Evolutionary conservation across 2,113 vertebrate species (phyloP), one percentile per base, ranked within the genome.

Genomic region (Trinectes maculatus): DNA sequence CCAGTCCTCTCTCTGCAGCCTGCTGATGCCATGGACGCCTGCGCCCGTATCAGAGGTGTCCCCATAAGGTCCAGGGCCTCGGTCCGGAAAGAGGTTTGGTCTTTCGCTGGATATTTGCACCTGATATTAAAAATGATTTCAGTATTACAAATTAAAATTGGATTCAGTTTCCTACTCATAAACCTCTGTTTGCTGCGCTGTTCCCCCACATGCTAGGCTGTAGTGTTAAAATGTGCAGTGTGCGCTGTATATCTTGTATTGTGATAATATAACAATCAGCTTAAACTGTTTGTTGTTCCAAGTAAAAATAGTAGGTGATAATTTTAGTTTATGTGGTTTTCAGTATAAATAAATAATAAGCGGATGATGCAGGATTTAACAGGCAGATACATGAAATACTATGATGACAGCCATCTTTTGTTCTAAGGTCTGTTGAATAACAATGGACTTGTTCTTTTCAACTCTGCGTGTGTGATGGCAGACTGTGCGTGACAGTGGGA

Each of bases 401-500:
- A n/a, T n/a, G n/a, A n/a, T n/a, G n/a, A n/a, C n/a, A n/a, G n/a
- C n/a, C n/a, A n/a, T n/a, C n/a, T n/a, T n/a, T n/a, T n/a, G 29
- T 31, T 31, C 10, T 21, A 18, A 43, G 9, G 9, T 43, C 7
- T 43, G 40, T 21, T 19, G 40, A 8, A 16, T 18, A 43, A 43
- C 18, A 2, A 6, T 21, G 40, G 9, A 7, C 29, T 31, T 31
- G 29, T 4, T 31, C 29, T 43, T 1, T 43, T 21, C 18, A 18
- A 21, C 18, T 5, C 18, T 44, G 43, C 2, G 4, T 55, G 3
- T 79, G 47, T 83, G 56, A 69, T 62, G 85, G 58, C 67, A 99
- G 98, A 93, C 77, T 73, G 92, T 98, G 80, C 92, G 89, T 86
- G 96, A 96, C 74, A 86, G 84, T 44, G 86, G 95, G n/a, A 67